phyloP scores from a whole-genome alignment of 2,797 vertebrate genomes.

The Hypotaenidia okinawae region DNA sequence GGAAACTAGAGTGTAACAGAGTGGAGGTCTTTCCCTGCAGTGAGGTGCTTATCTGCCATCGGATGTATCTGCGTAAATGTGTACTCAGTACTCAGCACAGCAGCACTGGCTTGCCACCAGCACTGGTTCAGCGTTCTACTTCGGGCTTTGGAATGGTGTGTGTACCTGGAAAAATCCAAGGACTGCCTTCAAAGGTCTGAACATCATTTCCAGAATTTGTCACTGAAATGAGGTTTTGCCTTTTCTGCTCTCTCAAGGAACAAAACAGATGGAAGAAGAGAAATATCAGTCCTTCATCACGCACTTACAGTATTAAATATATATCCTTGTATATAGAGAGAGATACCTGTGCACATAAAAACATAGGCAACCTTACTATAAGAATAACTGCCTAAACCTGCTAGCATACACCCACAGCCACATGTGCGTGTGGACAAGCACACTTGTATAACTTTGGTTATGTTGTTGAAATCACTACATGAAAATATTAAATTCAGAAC shows the following conservation, averaged over 20 bases:
- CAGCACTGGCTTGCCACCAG: background rate
- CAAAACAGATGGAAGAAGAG: slow-evolving; percentile 20
- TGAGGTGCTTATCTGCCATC: background rate
- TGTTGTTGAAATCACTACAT: slow-evolving; percentile 58
- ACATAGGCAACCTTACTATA: background rate
- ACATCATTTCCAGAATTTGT: background rate
- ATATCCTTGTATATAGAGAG: background rate
- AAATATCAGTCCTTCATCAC: background rate
- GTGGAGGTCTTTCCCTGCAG: background rate
- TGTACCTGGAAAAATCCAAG: background rate
- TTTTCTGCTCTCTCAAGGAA: background rate
- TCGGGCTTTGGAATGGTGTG: background rate
- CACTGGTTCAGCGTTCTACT: background rate
- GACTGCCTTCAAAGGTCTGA: background rate
- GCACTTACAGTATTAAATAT: background rate
- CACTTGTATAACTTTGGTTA: slow-evolving; percentile 37
- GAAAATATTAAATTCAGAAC: slow-evolving; percentile 58
- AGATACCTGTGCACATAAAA: background rate
- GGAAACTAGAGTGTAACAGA: background rate
- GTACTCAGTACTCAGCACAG: background rate
- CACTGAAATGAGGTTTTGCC: background rate
- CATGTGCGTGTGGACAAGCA: background rate
- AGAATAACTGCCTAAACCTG: background rate
- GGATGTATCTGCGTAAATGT: too few relatives aligned
- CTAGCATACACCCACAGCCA: background rate